A percentile compares a stretch with the other conserved stretches of the same genome.
Evolutionary conservation across 2,797 vertebrate genomes (phyloP).

Genomic region (Coranthus polyacanthus): DNA sequence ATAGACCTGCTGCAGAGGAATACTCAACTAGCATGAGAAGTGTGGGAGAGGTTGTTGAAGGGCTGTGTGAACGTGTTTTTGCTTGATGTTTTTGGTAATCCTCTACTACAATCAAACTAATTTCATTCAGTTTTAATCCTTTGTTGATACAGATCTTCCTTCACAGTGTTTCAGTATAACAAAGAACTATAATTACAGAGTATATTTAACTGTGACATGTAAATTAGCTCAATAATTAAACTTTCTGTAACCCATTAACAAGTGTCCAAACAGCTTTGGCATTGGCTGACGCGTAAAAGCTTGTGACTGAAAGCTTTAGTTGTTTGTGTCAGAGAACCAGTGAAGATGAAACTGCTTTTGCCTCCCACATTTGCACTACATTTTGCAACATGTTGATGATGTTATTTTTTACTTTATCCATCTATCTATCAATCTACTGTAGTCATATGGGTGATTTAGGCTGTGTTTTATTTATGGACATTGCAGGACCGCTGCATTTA

Average conservation of each 20-base stretch:
- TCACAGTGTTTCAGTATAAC: slow-evolving; percentile 13
- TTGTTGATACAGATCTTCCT: slow-evolving; percentile 16
- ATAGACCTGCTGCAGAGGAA: slow-evolving; percentile 30
- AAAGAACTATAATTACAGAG: slow-evolving; percentile 16
- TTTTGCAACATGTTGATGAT: background rate
- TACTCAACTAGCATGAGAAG: slow-evolving; percentile 17
- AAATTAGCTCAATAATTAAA: slow-evolving; percentile 38
- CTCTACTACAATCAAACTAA: slow-evolving; percentile 6
- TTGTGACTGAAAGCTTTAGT: background rate
- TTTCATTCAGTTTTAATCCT: slow-evolving; percentile 31
- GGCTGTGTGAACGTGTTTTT: background rate
- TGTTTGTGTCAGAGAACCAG: slow-evolving; percentile 4
- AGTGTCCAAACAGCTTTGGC: slow-evolving; percentile 12
- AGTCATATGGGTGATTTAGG: slow-evolving; percentile 3
- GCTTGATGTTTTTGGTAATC: slow-evolving; percentile 9
- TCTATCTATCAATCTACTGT: background rate
- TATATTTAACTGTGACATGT: slow-evolving; percentile 34
- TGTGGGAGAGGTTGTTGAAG: slow-evolving; percentile 25
- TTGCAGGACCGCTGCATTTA: no score
- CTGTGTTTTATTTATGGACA: background rate
- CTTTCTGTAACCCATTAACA: slow-evolving; percentile 26
- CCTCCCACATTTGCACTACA: background rate
- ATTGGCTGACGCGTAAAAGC: slow-evolving; percentile 4
- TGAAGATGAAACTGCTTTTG: background rate
- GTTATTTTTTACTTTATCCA: no score